Evolutionary conservation across 2,888 invertebrate genomes (phyloP).

Genomic region (Hemicrepidius hirtus): DNA sequence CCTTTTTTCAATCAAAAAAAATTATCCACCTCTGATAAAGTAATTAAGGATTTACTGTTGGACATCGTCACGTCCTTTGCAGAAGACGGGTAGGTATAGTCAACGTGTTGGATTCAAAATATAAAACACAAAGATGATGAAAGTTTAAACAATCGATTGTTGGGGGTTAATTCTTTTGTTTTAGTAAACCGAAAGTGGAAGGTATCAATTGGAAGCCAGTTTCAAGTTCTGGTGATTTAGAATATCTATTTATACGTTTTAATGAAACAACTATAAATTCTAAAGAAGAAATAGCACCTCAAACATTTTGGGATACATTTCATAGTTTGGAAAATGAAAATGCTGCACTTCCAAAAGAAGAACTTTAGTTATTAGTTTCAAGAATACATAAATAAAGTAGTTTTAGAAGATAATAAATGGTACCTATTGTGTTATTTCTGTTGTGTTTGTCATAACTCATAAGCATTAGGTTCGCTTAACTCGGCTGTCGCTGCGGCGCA

Average conservation of each 20-base stretch:
- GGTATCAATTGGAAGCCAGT: not conserved
- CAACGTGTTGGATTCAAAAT: no score
- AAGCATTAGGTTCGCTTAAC: no score
- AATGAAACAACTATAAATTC: constrained; percentile 3
- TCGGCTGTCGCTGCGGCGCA: no score
- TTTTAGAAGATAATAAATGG: no score
- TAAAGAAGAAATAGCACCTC: constrained; percentile 26
- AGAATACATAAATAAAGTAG: no score
- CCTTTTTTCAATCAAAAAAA: not conserved
- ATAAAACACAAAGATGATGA: no score
- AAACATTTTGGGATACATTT: constrained; percentile 27
- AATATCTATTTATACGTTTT: constrained; percentile 13
- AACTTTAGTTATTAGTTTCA: not conserved
- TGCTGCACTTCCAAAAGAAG: not conserved
- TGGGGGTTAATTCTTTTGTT: not conserved
- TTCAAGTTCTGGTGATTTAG: not conserved
- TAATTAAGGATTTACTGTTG: constrained; percentile 18
- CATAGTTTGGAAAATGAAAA: constrained; percentile 27
- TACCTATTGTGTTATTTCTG: no score
- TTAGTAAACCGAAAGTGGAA: constrained; percentile 1
- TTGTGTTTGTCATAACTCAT: no score
- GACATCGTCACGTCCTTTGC: constrained; percentile 29
- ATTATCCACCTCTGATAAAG: constrained; percentile 13
- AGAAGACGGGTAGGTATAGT: not conserved
- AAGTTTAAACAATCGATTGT: no score